Base-by-base conservation (phyloP, 2,888 invertebrate genomes). In the Epirrhoe alternata region DNA sequence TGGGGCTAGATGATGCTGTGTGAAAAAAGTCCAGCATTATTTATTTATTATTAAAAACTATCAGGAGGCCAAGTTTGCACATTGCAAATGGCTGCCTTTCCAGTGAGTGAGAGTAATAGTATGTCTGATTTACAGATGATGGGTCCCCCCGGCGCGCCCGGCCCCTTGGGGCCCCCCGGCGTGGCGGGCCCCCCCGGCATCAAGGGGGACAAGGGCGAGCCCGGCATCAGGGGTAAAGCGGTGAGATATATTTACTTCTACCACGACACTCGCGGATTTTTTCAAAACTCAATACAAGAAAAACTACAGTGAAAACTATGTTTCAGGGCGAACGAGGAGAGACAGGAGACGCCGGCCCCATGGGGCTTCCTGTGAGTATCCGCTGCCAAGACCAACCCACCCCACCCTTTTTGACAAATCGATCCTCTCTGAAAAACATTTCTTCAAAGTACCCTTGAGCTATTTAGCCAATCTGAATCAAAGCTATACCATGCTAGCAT, bases 341-440 rank as follows among this genome's bases (percentile, higher is more conserved):
- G 60, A 96, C 96, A 87, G 97, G 97, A 66, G 97, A 97, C 87
- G 96, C 96, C 65, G 99, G 99, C 77, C 98, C 98, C 62, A 98
- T 98, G 98, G 99, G 98, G 81, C 94, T 99, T 83, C 98, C 98
- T 86, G 98, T 98, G 95, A 96, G 97, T 96, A 38, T 12, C 17
- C 31, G 16, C 17, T 5, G 14, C 12, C 33, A 8, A 14, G 10
- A 10, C 17, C n/a, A 3, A 49, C 14, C 14, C 1, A 82, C 31
- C 8, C 35, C 8, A 12, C 6, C 35, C 10, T 0, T 10, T 42
- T 12, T 12, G 12, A 10, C 12, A 10, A 12, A 10, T 42, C 12
- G 12, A 42, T 38, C 38, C 10, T 38, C 31, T 38, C 12, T 1
- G n/a, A n/a, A n/a, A n/a, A n/a, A n/a, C n/a, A n/a, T n/a, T n/a